Conservation (phyloP, 2,113 vertebrate genomes). For the Dicrurus megarhynchus region DNA sequence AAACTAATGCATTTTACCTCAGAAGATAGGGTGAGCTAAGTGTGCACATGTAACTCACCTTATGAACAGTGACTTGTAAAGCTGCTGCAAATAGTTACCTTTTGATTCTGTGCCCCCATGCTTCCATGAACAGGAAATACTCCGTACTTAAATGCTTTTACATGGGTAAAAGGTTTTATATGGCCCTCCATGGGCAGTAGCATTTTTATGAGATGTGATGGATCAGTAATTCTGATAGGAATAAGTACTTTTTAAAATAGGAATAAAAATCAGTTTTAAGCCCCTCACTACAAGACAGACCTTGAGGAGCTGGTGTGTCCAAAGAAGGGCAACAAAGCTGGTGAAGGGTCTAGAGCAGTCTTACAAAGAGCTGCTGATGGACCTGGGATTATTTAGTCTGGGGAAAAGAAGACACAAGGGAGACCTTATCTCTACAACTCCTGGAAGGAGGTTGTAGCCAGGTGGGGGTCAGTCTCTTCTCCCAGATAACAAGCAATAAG, state of each 20-base stretch:
- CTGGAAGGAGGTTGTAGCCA: neutral
- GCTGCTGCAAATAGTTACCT: neutral
- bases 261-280: neutral
- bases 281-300: neutral
- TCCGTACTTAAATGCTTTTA: neutral
- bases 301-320: neutral
- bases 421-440: neutral
- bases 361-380: neutral
- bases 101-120: neutral
- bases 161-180: neutral
- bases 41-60: neutral
- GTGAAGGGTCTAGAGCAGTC: neutral
- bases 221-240: neutral
- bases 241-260: neutral
- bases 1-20: neutral
- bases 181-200: neutral
- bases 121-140: neutral
- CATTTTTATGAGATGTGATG: neutral
- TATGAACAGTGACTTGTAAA: conserved; percentile 4
- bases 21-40: neutral
- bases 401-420: neutral
- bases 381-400: neutral
- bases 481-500: neutral
- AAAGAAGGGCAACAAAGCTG: neutral
- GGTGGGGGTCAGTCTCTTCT: neutral